Percentiles rank a stretch among this genome's conserved stretches.
These are phyloP conservation scores for Spilosoma lubricipeda DNA, from an alignment of 2,888 invertebrate genomes.

Conservation along the genomic window DNA sequence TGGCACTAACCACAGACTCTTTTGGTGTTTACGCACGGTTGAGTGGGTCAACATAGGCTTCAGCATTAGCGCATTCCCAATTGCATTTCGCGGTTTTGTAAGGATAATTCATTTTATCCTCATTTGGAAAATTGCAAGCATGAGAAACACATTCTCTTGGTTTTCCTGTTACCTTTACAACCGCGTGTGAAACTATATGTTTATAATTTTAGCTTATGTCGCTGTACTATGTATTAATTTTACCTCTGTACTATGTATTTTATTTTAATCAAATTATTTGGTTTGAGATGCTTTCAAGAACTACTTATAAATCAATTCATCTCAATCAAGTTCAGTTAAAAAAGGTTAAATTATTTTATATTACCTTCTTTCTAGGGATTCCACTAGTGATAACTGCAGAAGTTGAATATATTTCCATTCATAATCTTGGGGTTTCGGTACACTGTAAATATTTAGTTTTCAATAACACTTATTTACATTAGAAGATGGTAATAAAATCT, in stretches of 20 bases:
- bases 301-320: no score
- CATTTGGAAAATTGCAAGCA: neutral
- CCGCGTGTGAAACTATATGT: neutral
- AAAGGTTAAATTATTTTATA: no score
- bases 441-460: no score
- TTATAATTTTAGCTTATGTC: neutral
- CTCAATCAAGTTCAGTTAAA: no score
- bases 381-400: no score
- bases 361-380: no score
- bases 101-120: neutral
- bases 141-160: neutral
- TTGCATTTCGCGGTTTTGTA: neutral
- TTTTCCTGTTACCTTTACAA: neutral
- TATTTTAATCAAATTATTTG: neutral
- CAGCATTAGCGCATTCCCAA: neutral
- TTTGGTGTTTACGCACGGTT: neutral
- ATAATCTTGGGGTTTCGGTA: no score
- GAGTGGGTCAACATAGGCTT: neutral
- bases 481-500: no score
- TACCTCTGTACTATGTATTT: no score
- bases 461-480: no score
- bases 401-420: no score
- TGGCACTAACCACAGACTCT: neutral
- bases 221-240: no score
- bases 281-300: neutral